Conservation (phyloP, 1,140 invertebrate genomes). For the Neodiprion virginianus region DNA sequence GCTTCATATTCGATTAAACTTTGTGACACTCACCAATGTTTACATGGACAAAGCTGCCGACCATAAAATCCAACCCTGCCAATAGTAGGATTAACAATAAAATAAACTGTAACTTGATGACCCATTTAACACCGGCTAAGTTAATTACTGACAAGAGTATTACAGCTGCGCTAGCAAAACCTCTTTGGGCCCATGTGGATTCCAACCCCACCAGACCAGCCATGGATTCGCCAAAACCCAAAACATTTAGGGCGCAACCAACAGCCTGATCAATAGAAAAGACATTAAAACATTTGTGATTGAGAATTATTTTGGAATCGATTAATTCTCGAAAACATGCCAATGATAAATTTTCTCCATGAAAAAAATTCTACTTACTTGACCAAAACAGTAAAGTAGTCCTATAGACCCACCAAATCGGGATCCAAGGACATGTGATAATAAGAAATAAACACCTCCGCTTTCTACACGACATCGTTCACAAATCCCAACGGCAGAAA, state of each 20-base stretch:
- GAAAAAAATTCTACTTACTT: slow-evolving; percentile 64
- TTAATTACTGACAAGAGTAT: slow-evolving; percentile 86
- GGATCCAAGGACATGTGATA: slow-evolving; percentile 93
- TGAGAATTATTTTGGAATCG: slow-evolving; percentile 6
- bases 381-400: slow-evolving; percentile 94
- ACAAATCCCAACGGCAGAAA: slow-evolving; percentile 95
- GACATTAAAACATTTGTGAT: slow-evolving; percentile 16
- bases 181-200: slow-evolving; percentile 78
- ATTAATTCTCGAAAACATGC: slow-evolving; percentile 15
- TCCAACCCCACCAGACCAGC: slow-evolving; percentile 79
- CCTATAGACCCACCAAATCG: slow-evolving; percentile 91
- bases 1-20: neutral
- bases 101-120: slow-evolving; percentile 89
- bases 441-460: slow-evolving; percentile 94
- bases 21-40: slow-evolving; percentile 64
- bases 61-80: slow-evolving; percentile 87
- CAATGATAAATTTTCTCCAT: too few relatives aligned
- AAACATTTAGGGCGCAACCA: slow-evolving; percentile 91
- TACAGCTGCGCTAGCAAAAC: slow-evolving; percentile 82
- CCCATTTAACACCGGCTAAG: slow-evolving; percentile 92
- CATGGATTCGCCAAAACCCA: slow-evolving; percentile 95
- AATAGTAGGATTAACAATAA: slow-evolving; percentile 83
- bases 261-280: slow-evolving; percentile 75
- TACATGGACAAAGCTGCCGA: slow-evolving; percentile 82
- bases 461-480: slow-evolving; percentile 93